These are phyloP conservation scores for Piprites chloris DNA, from an alignment of 2,113 vertebrate species.

Conservation along the genomic window DNA sequence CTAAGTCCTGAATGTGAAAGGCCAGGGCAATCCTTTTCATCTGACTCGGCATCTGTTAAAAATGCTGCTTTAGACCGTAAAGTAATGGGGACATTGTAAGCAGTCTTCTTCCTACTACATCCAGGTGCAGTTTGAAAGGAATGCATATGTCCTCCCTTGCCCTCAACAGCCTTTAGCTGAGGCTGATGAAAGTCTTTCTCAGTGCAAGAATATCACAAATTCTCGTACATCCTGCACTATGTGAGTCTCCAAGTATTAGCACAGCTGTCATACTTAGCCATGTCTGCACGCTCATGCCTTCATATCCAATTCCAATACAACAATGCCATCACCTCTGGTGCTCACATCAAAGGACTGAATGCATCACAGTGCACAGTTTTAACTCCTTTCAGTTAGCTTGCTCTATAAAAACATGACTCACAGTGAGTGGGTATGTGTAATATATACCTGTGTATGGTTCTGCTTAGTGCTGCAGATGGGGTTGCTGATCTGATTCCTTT, in stretches of 20 bases:
- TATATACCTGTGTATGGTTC: neutral
- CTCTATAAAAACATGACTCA: neutral
- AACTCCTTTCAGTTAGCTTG: conserved; percentile 18
- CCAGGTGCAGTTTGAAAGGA: neutral
- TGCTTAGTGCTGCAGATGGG: neutral
- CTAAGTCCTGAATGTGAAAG: neutral
- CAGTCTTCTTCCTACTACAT: neutral
- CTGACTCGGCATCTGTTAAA: neutral
- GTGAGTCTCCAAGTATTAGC: neutral
- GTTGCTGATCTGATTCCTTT: conserved; percentile 26
- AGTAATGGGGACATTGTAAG: neutral
- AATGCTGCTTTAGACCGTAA: neutral
- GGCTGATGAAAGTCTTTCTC: neutral
- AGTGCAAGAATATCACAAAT: neutral
- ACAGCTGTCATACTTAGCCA: neutral
- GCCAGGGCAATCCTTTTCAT: neutral
- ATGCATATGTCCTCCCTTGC: neutral
- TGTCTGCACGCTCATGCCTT: neutral
- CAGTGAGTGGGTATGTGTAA: neutral
- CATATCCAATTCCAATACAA: neutral
- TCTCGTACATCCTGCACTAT: neutral
- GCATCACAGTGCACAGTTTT: neutral
- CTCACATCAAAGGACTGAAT: conserved; percentile 16
- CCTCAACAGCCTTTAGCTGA: neutral
- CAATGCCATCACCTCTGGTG: neutral